Conservation (phyloP, 2,888 invertebrate genomes). For the Sisyra nigra region DNA sequence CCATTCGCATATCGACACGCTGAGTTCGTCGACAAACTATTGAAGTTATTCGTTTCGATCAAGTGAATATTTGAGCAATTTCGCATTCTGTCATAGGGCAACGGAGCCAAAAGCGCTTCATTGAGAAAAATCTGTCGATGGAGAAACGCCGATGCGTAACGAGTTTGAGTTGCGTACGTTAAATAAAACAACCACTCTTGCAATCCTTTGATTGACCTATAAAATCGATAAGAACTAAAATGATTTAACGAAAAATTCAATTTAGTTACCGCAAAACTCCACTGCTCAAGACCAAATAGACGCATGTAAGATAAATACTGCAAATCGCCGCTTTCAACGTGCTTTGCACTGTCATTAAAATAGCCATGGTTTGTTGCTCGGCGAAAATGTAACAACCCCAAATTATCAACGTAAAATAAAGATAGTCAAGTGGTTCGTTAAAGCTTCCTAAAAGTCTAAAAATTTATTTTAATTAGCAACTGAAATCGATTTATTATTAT, state of each 20-base stretch:
- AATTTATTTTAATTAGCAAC: constrained; percentile 10
- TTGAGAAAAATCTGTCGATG: constrained; percentile 51
- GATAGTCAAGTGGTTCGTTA: constrained; percentile 38
- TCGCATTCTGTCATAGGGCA: constrained; percentile 29
- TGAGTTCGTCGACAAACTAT: constrained; percentile 32
- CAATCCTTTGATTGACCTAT: constrained; percentile 57
- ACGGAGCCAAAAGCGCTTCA: constrained; percentile 31
- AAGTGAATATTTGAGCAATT: constrained; percentile 38
- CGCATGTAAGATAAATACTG: constrained; percentile 60
- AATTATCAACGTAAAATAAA: constrained; percentile 51
- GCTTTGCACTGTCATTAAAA: constrained; percentile 65
- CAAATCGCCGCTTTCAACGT: constrained; percentile 61
- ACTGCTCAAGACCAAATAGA: constrained; percentile 54
- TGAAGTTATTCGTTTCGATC: constrained; percentile 34
- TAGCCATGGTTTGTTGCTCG: constrained; percentile 70
- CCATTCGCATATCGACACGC: constrained; percentile 57
- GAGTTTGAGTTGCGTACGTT: constrained; percentile 61
- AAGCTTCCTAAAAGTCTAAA: constrained; percentile 40
- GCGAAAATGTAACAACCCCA: constrained; percentile 77
- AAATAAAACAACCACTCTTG: constrained; percentile 71
- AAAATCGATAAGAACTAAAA: constrained; percentile 11
- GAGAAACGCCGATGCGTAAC: constrained; percentile 63
- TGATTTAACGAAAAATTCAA: constrained; percentile 1
- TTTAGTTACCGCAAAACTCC: constrained; percentile 58
- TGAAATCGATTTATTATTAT: neutral